Evolutionary conservation across 2,888 invertebrate genomes (phyloP).

Genomic region (Limnephilus lunatus): DNA sequence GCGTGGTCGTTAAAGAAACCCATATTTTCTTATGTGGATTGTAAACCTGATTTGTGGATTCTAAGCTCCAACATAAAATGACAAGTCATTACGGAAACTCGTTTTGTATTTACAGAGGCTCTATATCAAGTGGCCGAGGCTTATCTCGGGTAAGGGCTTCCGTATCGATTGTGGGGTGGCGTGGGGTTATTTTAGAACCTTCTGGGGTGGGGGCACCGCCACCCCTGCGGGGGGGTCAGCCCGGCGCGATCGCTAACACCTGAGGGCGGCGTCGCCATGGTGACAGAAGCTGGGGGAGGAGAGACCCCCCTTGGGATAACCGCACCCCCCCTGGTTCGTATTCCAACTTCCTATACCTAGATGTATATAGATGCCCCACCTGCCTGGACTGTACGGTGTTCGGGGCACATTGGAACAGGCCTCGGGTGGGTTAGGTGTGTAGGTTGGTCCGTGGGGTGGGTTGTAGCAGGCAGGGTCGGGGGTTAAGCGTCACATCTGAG

Average conservation of each 20-base stretch:
- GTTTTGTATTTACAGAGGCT: background rate
- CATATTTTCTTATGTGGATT: background rate
- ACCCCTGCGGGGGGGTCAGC: conserved; percentile 54
- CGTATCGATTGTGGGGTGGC: conserved; percentile 26
- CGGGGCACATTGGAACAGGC: background rate
- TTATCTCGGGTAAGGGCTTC: conserved; percentile 26
- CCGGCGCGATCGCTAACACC: conserved; percentile 77
- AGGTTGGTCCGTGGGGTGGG: background rate
- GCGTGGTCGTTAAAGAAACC: background rate
- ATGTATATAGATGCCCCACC: conserved; percentile 51
- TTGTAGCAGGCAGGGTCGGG: conserved; percentile 11
- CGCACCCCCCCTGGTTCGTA: background rate
- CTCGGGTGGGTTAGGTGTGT: conserved; percentile 6
- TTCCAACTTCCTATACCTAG: conserved; percentile 68
- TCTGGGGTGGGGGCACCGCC: conserved; percentile 4
- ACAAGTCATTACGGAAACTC: background rate
- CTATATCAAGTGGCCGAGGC: conserved; percentile 8
- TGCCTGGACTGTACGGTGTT: background rate
- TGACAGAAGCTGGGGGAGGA: conserved; percentile 70
- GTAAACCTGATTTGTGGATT: background rate
- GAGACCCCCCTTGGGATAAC: conserved; percentile 55
- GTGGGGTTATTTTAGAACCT: conserved; percentile 18
- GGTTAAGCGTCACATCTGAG: conserved; percentile 18
- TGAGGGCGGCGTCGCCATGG: conserved; percentile 80
- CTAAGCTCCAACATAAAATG: background rate